These are phyloP conservation scores for Ara ararauna DNA, from an alignment of 2,797 vertebrate species.

Conservation along the genomic window DNA sequence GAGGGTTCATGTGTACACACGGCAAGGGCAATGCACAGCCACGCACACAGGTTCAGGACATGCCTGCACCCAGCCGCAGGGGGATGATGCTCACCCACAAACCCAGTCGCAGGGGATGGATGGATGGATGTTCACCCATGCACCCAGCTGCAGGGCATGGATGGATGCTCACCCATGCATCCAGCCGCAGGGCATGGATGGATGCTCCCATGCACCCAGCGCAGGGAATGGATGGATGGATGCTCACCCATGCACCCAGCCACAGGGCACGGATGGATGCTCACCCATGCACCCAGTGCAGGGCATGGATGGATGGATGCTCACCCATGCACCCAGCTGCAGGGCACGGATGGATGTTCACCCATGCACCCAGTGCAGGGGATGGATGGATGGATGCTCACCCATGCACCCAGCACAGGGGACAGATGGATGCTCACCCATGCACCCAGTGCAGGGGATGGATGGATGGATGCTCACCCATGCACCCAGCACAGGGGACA, in stretches of 20 bases:
- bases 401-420: not conserved
- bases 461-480: not conserved
- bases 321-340: no score
- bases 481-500: not conserved
- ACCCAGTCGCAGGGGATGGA: not conserved
- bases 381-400: no score
- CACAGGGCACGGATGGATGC: not conserved
- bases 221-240: not conserved
- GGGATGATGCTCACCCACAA: not conserved
- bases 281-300: not conserved
- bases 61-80: accelerated
- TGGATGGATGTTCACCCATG: no score
- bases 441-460: no score
- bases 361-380: no score
- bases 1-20: accelerated
- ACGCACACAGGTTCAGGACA: not conserved
- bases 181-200: no score
- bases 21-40: not conserved
- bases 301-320: no score
- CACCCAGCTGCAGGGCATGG: not conserved
- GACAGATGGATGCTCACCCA: not conserved
- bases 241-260: no score
- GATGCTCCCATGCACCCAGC: not conserved
- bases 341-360: no score
- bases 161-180: not conserved